These are phyloP conservation scores for Cephalopterus ornatus DNA, from an alignment of 2,113 vertebrate species.

Conservation along the genomic window DNA sequence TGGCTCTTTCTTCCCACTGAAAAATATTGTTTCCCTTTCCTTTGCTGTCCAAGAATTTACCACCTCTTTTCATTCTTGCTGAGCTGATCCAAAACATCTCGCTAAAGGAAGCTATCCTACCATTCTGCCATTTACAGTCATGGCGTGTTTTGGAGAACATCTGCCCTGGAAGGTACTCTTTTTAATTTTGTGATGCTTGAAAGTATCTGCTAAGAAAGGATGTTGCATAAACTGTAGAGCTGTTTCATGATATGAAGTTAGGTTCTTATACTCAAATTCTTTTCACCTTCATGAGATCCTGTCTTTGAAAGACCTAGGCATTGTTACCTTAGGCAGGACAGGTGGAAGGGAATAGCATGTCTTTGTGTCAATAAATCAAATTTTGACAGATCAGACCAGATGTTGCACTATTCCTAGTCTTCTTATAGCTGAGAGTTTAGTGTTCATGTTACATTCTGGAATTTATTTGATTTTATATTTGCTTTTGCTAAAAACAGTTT, in stretches of 20 bases:
- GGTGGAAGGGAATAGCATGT: background rate
- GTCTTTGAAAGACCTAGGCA: background rate
- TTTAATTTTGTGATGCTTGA: background rate
- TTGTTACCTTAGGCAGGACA: background rate
- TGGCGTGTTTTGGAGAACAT: background rate
- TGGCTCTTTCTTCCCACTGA: background rate
- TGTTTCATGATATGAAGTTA: background rate
- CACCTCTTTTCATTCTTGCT: constrained; percentile 28
- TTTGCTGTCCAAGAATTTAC: constrained; percentile 39
- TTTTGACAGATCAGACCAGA: background rate
- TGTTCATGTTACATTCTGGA: background rate
- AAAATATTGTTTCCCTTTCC: constrained; percentile 42
- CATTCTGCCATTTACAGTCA: background rate
- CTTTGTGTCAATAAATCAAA: background rate
- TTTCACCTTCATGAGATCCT: background rate
- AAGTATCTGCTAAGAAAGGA: background rate
- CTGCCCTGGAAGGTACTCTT: background rate
- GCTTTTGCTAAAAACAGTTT: background rate
- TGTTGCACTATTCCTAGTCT: background rate
- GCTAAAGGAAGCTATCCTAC: background rate
- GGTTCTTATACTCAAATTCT: background rate
- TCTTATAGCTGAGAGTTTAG: background rate
- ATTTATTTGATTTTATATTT: background rate
- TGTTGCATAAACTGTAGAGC: background rate
- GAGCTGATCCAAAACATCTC: background rate